Base-by-base conservation (phyloP, 2,888 invertebrate genomes). In the Penaeus monodon region DNA sequence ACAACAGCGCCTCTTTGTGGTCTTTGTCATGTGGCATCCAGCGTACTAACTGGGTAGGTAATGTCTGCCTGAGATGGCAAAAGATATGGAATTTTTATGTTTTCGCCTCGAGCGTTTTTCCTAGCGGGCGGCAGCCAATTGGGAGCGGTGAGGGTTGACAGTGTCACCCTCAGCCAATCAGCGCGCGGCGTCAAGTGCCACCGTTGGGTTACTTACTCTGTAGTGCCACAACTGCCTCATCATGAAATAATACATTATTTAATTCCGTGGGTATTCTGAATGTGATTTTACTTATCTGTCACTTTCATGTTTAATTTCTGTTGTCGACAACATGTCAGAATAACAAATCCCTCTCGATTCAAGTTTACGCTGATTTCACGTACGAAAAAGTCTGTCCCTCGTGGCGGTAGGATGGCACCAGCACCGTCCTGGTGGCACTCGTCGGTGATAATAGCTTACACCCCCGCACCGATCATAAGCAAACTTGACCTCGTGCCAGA, bases 401-500 rank as follows among this genome's bases (percentile, higher is more conserved):
- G 80, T n/a, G 33, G 8, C 44, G 10, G 24, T 33, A 20, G 44
- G 74, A 6, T n/a, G 24, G 57, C 29, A 14, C 12, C 24, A 33
- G 33, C 20, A n/a, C 80, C 27, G 64, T 64, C 33, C 70, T 73
- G 82, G 82, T 73, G 82, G 82, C 82, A 70, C 78, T n/a, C 27
- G 82, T 27, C 38, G 82, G 74, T 73, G 82, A 82, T 82, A 82
- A 82, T 82, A 82, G 82, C 82, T 29, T 82, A 33, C 68, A 82
- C 82, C 82, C 82, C 82, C 82, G 74, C 82, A 74, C 64, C 20
- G 73, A 57, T 73, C 82, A 82, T 82, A 82, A 73, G 70, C 82
- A 74, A 70, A 73, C 70, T 82, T 82, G 82, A 82, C 82, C 70
- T 64, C 49, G 82, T 82, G 82, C 82, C 82, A 82, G 82, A 63